Evolutionary conservation across 1,140 invertebrate species (phyloP).

Genomic region (Samia ricini): DNA sequence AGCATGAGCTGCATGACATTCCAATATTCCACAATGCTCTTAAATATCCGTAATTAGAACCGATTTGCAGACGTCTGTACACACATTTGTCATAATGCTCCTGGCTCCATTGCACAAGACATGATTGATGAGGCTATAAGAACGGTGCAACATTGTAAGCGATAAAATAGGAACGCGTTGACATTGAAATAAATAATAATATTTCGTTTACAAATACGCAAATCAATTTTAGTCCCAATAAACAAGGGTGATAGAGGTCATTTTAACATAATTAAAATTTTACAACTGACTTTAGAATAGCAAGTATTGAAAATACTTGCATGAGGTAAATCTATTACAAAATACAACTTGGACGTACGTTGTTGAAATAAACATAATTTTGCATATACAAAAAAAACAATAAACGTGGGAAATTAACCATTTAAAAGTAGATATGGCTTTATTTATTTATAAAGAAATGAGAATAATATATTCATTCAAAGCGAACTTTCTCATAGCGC

Average conservation of each 20-base stretch:
- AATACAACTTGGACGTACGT: not conserved
- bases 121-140: conserved; percentile 54
- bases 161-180: conserved; percentile 3
- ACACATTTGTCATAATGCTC: conserved; percentile 59
- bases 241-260: not conserved
- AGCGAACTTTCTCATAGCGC: too few relatives aligned
- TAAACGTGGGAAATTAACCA: not conserved
- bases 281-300: not conserved
- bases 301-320: not conserved
- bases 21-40: conserved; percentile 53
- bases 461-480: too few relatives aligned
- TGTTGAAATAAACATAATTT: not conserved
- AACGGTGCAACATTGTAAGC: not conserved
- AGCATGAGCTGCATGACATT: conserved; percentile 41
- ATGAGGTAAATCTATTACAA: not conserved
- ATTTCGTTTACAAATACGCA: not conserved
- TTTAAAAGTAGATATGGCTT: too few relatives aligned
- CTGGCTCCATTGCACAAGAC: conserved; percentile 55
- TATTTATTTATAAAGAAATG: too few relatives aligned
- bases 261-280: not conserved
- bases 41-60: conserved; percentile 69
- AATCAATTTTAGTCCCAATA: not conserved
- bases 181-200: not conserved
- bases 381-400: not conserved
- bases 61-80: conserved; percentile 55